Conservation (phyloP, 2,797 vertebrate species). For the Onychomys leucogaster region DNA sequence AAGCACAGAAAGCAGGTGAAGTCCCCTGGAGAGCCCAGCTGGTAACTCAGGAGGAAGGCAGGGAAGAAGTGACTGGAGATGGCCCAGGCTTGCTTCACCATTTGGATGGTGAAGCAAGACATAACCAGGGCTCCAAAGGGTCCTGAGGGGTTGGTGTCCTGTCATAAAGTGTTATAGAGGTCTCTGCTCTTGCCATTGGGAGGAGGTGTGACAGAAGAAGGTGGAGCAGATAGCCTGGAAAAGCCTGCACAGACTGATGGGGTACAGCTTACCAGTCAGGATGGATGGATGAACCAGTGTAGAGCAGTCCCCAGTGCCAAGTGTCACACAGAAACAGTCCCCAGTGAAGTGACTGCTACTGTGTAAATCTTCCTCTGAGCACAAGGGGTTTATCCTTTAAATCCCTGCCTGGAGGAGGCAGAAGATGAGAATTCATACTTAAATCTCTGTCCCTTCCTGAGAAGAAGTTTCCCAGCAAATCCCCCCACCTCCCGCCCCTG, state of each 20-base stretch:
- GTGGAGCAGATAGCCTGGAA: rapidly evolving
- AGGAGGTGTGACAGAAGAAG: not conserved
- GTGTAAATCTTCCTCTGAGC: conserved; percentile 21
- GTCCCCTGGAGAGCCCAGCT: not conserved
- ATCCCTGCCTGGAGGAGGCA: not conserved
- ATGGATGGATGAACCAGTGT: rapidly evolving
- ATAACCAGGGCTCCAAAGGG: not conserved
- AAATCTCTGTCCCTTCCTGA: conserved; percentile 39
- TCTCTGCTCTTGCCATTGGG: not conserved
- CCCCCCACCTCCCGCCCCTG: not conserved
- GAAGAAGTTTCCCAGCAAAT: conserved; percentile 37
- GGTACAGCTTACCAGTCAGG: not conserved
- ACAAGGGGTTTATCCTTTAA: conserved; percentile 26
- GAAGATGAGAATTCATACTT: conserved; percentile 44
- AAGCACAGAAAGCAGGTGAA: not conserved
- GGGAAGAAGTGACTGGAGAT: not conserved
- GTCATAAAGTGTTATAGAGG: not conserved
- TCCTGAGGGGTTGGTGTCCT: not conserved
- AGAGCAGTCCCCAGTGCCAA: not conserved
- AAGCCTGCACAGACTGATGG: not conserved
- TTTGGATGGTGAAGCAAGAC: not conserved
- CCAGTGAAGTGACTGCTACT: not conserved
- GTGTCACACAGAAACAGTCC: not conserved
- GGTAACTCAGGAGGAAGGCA: not conserved
- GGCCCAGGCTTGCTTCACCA: rapidly evolving